These are phyloP conservation scores for Diarsia mendica DNA, from an alignment of 2,888 invertebrate genomes.

Conservation along the genomic window DNA sequence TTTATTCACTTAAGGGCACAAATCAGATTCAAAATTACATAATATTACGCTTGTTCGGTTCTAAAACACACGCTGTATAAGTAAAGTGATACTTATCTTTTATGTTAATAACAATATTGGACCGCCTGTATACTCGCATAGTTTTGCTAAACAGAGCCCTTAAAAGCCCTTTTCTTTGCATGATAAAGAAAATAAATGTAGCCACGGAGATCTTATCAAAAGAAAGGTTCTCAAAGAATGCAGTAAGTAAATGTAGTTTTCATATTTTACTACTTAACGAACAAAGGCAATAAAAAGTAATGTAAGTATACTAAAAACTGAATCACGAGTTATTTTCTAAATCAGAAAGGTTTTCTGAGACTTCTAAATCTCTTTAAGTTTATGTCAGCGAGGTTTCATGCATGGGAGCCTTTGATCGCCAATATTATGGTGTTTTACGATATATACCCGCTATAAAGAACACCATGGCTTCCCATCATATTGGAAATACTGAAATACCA, in stretches of 20 bases:
- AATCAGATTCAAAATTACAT: slow-evolving; percentile 7
- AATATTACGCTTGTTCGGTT: slow-evolving; percentile 11
- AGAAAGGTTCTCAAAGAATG: slow-evolving; percentile 32
- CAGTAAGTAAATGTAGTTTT: slow-evolving; percentile 21
- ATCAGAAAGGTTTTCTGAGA: slow-evolving; percentile 12
- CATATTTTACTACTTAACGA: slow-evolving; percentile 24
- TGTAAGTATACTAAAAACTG: slow-evolving; percentile 12
- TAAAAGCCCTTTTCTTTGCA: slow-evolving; percentile 48
- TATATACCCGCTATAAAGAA: slow-evolving; percentile 32
- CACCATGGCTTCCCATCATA: slow-evolving; percentile 42
- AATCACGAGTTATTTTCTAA: slow-evolving; percentile 15
- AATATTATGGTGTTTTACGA: slow-evolving; percentile 22
- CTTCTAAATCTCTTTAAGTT: slow-evolving; percentile 31
- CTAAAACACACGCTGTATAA: slow-evolving; percentile 44
- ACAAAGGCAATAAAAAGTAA: slow-evolving; percentile 24
- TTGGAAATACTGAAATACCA: slow-evolving; percentile 56
- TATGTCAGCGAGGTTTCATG: slow-evolving; percentile 12
- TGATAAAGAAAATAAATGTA: slow-evolving; percentile 60
- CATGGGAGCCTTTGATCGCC: slow-evolving; percentile 13
- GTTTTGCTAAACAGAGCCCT: slow-evolving; percentile 42
- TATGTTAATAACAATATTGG: slow-evolving; percentile 53
- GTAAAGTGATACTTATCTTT: slow-evolving; percentile 56
- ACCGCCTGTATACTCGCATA: slow-evolving; percentile 42
- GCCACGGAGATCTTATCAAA: slow-evolving; percentile 32
- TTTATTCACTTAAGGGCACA: neutral